Evolutionary conservation across 1,140 invertebrate species (phyloP), one percentile per base, ranked within the genome.

Genomic region (Caenorhabditis latens): DNA sequence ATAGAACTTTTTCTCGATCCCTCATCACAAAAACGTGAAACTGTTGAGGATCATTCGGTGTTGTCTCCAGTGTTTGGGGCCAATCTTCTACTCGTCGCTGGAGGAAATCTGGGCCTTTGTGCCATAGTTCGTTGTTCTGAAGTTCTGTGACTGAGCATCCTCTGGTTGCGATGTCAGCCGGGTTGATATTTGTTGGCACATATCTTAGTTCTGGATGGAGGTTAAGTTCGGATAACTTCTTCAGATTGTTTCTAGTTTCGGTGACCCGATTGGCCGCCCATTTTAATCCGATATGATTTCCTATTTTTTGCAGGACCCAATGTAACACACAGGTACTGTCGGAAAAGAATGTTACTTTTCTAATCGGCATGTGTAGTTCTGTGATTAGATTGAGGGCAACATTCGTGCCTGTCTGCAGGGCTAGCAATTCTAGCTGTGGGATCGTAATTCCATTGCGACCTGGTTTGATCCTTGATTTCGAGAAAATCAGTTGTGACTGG

Each of bases 361-460:
- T 14, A 16, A 42, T 67, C 6, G 11, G 8, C 5, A 85, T 16
- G 0, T 67, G 40, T 7, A 67, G 61, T 32, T 43, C 58, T 21
- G 5, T 4, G 6, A 6, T 21, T 5, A 50, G 13, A 6, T 13
- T 57, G 40, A 65, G 21, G 13, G 46, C 61, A 24, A 50, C 9
- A 14, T 21, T 24, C 9, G 21, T 32, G 2, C 13, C 83, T 6
- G 14, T 46, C 19, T 43, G 6, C 9, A 84, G 8, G 11, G 14
- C 83, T 43, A 50, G 14, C 46, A 85, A 53, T 42, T 85, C 84
- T 21, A 85, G 8, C 53, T 58, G 53, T 21, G 84, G 84, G 48
- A 85, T 85, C 6, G 61, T 85, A 4, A 48, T 43, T 16, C 14
- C 19, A 43, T 13, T 19, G 24, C 67, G 24, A 13, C 55, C 7